Evolutionary conservation across 2,797 vertebrate species (phyloP).

Genomic region (Kryptopterus vitreolus): DNA sequence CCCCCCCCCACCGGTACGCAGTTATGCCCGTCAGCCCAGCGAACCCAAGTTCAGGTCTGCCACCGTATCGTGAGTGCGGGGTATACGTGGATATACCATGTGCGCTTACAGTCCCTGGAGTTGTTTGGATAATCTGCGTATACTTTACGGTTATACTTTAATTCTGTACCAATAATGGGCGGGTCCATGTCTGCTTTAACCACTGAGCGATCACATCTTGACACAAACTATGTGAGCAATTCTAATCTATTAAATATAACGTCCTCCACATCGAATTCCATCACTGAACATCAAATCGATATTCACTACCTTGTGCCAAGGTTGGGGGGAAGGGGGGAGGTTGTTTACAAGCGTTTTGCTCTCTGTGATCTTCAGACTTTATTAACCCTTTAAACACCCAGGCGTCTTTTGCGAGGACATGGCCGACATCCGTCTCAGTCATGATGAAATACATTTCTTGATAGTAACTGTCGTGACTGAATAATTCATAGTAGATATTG

Average conservation of each 20-base stretch:
- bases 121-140: too few species aligned
- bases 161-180: too few species aligned
- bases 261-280: neutral
- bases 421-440: neutral
- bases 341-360: neutral
- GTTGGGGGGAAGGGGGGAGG: too few species aligned
- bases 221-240: neutral
- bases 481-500: slow-evolving; percentile 6
- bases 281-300: neutral
- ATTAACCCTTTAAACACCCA: neutral
- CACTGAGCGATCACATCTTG: too few species aligned
- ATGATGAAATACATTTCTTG: neutral
- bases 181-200: too few species aligned
- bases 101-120: too few species aligned
- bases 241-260: slow-evolving; percentile 16
- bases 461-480: slow-evolving; percentile 2
- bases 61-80: too few species aligned
- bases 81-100: too few species aligned
- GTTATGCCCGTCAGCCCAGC: too few species aligned
- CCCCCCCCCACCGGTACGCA: too few species aligned
- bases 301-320: neutral
- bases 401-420: neutral
- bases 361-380: slow-evolving; percentile 1
- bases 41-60: too few species aligned
- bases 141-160: too few species aligned